phyloP scores from a whole-genome alignment of 2,888 invertebrate genomes.

The Melieria picta region DNA sequence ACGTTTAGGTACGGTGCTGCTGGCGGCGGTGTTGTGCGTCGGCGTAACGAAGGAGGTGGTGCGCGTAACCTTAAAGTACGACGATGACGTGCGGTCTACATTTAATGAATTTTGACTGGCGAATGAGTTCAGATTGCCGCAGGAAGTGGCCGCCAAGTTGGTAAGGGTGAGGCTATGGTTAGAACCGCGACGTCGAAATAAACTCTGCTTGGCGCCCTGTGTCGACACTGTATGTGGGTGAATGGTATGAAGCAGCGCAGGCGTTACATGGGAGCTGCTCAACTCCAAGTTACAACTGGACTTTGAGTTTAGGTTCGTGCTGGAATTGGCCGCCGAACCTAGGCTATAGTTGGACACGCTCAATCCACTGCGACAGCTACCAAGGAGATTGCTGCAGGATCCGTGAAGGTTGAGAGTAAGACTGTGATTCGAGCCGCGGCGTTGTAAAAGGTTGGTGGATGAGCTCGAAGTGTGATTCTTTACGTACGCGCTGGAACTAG shows the following conservation, averaged over 20 bases:
- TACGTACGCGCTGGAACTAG: slow-evolving; percentile 36
- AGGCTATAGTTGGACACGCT: slow-evolving; percentile 70
- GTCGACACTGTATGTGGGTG: slow-evolving; percentile 42
- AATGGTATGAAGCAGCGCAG: slow-evolving; percentile 44
- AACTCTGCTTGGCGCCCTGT: slow-evolving; percentile 71
- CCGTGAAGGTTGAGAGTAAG: slow-evolving; percentile 70
- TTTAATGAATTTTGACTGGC: slow-evolving; percentile 70
- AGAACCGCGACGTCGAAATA: slow-evolving; percentile 60
- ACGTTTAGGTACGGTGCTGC: slow-evolving; percentile 62
- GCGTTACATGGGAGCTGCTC: slow-evolving; percentile 44
- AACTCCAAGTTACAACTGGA: slow-evolving; percentile 57
- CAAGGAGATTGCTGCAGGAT: slow-evolving; percentile 66
- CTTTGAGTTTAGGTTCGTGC: slow-evolving; percentile 53
- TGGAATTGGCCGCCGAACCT: slow-evolving; percentile 66
- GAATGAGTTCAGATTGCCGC: slow-evolving; percentile 68
- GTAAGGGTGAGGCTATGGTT: slow-evolving; percentile 44
- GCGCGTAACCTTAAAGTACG: slow-evolving; percentile 39
- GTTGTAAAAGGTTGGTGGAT: slow-evolving; percentile 66
- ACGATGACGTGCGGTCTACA: slow-evolving; percentile 43
- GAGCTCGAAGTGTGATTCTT: slow-evolving; percentile 47
- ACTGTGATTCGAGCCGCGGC: slow-evolving; percentile 73
- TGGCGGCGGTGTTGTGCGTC: slow-evolving; percentile 39
- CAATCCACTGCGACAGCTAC: slow-evolving; percentile 60
- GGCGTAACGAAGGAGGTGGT: slow-evolving; percentile 46
- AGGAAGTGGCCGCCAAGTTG: slow-evolving; percentile 63